Percentiles rank a stretch among this genome's conserved stretches.
These are phyloP conservation scores for Etheostoma spectabile DNA, from an alignment of 2,113 vertebrate species.

Conservation along the genomic window DNA sequence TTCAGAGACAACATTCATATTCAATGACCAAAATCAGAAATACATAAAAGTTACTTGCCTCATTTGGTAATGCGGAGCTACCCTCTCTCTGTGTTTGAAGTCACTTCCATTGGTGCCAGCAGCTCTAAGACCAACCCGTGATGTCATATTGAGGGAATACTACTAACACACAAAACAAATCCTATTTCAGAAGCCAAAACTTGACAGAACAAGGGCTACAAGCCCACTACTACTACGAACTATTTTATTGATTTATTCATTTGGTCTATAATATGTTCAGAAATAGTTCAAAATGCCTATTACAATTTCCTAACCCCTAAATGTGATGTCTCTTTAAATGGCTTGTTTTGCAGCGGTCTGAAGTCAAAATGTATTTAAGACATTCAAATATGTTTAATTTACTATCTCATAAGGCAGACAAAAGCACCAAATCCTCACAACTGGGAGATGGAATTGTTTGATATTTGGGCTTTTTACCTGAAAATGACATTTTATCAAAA, in stretches of 20 bases:
- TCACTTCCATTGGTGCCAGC: constrained; percentile 89
- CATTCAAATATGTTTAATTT: not conserved
- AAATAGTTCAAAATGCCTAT: not conserved
- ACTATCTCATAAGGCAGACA: no score
- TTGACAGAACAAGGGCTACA: not conserved
- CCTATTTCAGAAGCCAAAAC: not conserved
- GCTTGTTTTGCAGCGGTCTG: not conserved
- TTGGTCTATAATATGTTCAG: not conserved
- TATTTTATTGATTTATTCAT: not conserved
- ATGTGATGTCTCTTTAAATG: not conserved
- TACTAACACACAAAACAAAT: constrained; percentile 27
- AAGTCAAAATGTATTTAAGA: not conserved
- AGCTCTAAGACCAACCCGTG: constrained; percentile 88
- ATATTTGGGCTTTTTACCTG: not conserved
- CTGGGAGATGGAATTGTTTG: not conserved
- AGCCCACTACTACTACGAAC: not conserved
- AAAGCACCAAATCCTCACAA: not conserved
- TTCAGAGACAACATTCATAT: not conserved
- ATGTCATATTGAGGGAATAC: constrained; percentile 86
- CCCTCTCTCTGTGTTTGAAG: constrained; percentile 89
- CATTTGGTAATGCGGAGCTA: constrained; percentile 92
- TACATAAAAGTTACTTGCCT: constrained; percentile 78
- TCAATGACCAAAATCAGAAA: not conserved
- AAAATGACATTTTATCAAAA: not conserved
- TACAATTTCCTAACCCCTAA: not conserved